Percentiles rank a stretch among this genome's conserved stretches.
phyloP scores from a whole-genome alignment of 1,140 invertebrate species.

The Nasonia giraulti region DNA sequence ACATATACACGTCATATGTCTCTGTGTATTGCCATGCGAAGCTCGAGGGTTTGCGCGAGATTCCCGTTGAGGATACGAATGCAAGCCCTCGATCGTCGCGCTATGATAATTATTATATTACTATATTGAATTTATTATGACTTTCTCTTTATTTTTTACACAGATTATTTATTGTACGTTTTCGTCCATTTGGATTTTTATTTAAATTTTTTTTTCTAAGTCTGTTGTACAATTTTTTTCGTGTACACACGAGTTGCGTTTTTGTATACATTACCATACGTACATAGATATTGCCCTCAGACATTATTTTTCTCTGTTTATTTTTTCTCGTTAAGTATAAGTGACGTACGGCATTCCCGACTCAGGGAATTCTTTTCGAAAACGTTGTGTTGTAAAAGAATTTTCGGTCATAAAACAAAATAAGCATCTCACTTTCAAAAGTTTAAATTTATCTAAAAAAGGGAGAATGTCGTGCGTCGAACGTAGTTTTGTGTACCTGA shows the following conservation, averaged over 20 bases:
- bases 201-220: conserved; percentile 12
- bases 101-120: conserved; percentile 22
- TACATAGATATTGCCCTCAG: conserved; percentile 52
- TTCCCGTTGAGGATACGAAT: background rate
- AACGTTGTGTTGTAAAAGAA: conserved; percentile 35
- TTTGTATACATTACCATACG: conserved; percentile 51
- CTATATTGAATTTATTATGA: conserved; percentile 25
- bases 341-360: conserved; percentile 40
- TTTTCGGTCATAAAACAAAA: background rate
- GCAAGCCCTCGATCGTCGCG: background rate
- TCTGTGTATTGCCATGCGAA: background rate
- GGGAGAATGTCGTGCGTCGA: conserved; percentile 42
- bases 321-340: conserved; percentile 35
- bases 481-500: conserved; percentile 66
- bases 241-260: conserved; percentile 36
- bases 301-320: conserved; percentile 26
- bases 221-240: conserved; percentile 6
- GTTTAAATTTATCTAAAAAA: background rate
- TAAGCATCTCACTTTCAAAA: too few species aligned
- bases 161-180: conserved; percentile 47
- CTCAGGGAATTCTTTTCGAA: background rate
- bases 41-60: background rate
- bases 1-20: background rate
- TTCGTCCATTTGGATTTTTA: conserved; percentile 19
- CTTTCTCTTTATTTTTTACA: conserved; percentile 48